Evolutionary conservation across 2,113 vertebrate genomes (phyloP), one percentile per base, ranked within the genome.

Genomic region (Ramphastos sulfuratus): DNA sequence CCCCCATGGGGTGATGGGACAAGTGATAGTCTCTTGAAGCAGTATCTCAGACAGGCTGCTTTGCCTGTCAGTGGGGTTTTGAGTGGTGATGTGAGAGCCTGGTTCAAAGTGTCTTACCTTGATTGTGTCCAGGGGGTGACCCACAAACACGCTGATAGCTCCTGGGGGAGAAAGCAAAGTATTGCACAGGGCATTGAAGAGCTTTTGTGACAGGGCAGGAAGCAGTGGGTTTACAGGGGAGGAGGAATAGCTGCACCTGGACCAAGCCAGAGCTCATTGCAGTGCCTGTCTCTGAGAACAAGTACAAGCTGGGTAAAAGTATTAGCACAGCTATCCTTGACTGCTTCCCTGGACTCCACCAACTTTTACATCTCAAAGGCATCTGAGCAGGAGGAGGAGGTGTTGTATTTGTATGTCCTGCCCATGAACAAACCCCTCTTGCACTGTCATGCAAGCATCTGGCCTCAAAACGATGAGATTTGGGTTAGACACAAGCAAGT

Each of bases 41-140:
- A 1, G 70, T 69, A 64, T 12, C 61, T 87, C 50, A 46, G 12
- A 69, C 18, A 64, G 70, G 21, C 14, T 19, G 52, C 35, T 28
- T 50, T 37, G 50, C 61, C 56, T 4, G 0, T 6, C 3, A 2
- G 18, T 28, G n/a, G 21, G 28, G 23, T 7, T 85, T 39, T 54
- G 64, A 37, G 31, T 61, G 71, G 63, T 46, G 50, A 35, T 3
- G 6, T 5, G 19, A 76, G 42, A 63, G 21, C 28, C 24, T 0
- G 1, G 31, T 15, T 65, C 55, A 6, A 82, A 93, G 27, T 11
- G 50, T 6, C 87, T 95, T 98, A 98, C 98, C 98, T 98, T 98
- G 87, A 98, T 97, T 0, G 98, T 98, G 93, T 98, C 98, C 97
- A 98, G 84, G 54, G 98, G 98, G 90, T 98, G 96, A 33, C 98